Evolutionary conservation across 2,797 vertebrate species (phyloP), one percentile per base, ranked within the genome.

Genomic region (Coilia nasus): DNA sequence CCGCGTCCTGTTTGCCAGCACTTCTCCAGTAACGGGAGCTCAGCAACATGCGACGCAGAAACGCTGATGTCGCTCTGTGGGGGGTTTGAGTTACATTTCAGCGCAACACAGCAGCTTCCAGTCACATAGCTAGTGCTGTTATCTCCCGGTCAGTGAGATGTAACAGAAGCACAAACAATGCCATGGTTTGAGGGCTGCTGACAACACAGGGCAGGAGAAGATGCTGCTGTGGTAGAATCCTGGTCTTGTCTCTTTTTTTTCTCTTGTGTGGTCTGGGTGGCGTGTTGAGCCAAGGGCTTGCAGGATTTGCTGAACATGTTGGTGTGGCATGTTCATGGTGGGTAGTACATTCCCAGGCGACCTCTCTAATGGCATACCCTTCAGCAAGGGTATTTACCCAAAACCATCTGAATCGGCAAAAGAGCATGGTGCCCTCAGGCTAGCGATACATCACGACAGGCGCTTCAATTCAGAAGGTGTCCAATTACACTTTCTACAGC

Each of bases 241-340:
- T 19, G 71, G 31, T 44, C 19, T 78, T 35, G 41, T 21, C 71
- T 78, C 21, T 54, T 54, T 54, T 54, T 54, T 14, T 14, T 14
- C 9, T 54, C 12, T 54, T 2, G 14, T 44, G 35, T 2, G 17
- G 71, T 78, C 35, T 44, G 67, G 67, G 31, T 54, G 15, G 2
- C 15, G 67, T 35, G 71, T 78, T 21, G 31, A 44, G 71, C 62
- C 59, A 81, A 81, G 47, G 67, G 75, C 81, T 82, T 6, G 35
- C 6, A 78, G 83, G 82, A 86, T 83, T 60, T 89, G 86, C 88
- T 85, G 64, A 87, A 54, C 86, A 86, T 86, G 83, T 59, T 82
- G 82, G 85, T 71, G 80, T 83, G 15, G 15, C 23, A 81, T 82
- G 71, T 35, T 78, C 56, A 50, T 41, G 35, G 35, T 41, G 35